Evolutionary conservation across 2,797 vertebrate species (phyloP), one percentile per base, ranked within the genome.

Genomic region (Nyctalus aviator): DNA sequence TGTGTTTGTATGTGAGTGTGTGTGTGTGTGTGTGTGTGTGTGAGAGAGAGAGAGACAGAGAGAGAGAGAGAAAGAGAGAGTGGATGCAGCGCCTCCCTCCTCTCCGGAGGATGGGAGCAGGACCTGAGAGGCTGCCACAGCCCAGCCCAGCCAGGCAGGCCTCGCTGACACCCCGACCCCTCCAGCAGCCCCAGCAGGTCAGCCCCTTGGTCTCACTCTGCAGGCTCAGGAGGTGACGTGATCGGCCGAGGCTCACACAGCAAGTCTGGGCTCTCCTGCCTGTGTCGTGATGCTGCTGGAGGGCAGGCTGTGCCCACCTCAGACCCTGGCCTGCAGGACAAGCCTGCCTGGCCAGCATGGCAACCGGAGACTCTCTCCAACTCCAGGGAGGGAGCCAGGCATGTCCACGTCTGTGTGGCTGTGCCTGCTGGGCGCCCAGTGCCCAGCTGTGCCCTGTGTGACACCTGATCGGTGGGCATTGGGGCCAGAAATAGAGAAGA

Each of bases 331-430:
- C 27, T 4, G 2, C 12, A 3, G 44, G 0, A 2, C 20, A 6
- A 23, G n/a, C 68, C 18, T 1, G 0, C 11, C 5, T 0, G n/a
- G 14, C 14, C 25, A 5, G 1, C 0, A 8, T 0, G 48, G 57
- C 23, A 32, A 5, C 32, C 23, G 23, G 46, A 50, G 64, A 44
- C 5, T 73, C 71, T 89, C 14, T 50, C 41, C 13, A 41, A 18
- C 21, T 57, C 8, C 2, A 35, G 59, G 41, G 25, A 84, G 46
- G n/a, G 8, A 1, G 2, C 15, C 44, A 32, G 66, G 27, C 46
- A 13, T 0, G 5, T 17, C 12, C 37, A n/a, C 30, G 30, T 81
- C 73, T 84, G 48, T 46, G 32, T 30, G 17, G 21, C 30, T 55
- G 18, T 21, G 20, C 53, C 53, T 8, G 53, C 53, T 55, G 53